Percentiles rank a stretch among this genome's conserved stretches.
phyloP scores from a whole-genome alignment of 2,888 invertebrate genomes.

The Mesoligia furuncula region DNA sequence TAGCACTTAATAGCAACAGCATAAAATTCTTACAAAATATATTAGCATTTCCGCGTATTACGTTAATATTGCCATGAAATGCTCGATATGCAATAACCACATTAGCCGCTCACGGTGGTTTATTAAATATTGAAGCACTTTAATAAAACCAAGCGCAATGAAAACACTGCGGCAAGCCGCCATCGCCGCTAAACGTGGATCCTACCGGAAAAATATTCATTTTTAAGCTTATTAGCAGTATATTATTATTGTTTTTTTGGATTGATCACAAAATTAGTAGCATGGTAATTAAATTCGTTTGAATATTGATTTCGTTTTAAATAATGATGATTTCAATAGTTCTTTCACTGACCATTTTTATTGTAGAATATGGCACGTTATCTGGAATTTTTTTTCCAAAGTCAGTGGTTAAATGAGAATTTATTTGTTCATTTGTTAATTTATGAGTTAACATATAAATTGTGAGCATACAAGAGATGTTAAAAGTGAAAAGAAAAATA shows the following conservation, averaged over 20 bases:
- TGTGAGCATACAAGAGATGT: too few relatives aligned
- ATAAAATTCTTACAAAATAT: background rate
- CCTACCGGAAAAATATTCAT: background rate
- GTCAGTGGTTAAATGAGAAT: too few relatives aligned
- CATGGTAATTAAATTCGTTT: too few relatives aligned
- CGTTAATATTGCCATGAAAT: constrained; percentile 21
- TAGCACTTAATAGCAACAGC: background rate
- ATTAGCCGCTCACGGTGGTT: constrained; percentile 45
- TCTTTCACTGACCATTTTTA: too few relatives aligned
- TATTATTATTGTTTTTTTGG: background rate
- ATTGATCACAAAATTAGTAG: background rate
- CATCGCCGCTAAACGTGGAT: background rate
- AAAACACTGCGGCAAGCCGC: constrained; percentile 12
- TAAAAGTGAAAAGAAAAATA: too few relatives aligned
- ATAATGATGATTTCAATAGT: too few relatives aligned
- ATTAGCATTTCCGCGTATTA: background rate
- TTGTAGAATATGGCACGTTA: too few relatives aligned
- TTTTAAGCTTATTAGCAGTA: background rate
- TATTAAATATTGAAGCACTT: constrained; percentile 54
- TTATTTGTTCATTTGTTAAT: too few relatives aligned
- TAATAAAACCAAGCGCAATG: constrained; percentile 29
- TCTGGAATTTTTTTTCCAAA: too few relatives aligned
- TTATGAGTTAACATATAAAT: too few relatives aligned
- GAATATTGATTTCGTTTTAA: too few relatives aligned
- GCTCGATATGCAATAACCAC: constrained; percentile 22